Evolutionary conservation across 2,113 vertebrate species (phyloP).

Genomic region (Australoheros scitulus): DNA sequence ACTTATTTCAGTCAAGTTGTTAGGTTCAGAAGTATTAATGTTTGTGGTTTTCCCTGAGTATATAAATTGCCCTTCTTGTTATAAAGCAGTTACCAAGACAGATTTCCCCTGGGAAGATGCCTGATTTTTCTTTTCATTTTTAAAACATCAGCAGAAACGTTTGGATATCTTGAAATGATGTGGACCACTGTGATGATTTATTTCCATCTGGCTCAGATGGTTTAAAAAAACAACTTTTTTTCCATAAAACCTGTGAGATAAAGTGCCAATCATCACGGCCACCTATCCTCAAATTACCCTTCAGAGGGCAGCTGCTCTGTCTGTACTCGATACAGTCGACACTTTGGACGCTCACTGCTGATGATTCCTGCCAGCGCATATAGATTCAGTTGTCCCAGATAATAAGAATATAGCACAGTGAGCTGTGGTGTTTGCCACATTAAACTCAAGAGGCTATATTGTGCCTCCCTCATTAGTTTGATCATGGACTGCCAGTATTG

Average conservation of each 20-base stretch:
- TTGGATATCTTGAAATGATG: neutral
- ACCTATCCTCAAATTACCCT: neutral
- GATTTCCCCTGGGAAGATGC: conserved; percentile 8
- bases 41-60: neutral
- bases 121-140: neutral
- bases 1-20: neutral
- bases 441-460: conserved; percentile 15
- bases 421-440: conserved; percentile 32
- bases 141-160: neutral
- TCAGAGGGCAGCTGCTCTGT: neutral
- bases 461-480: conserved; percentile 36
- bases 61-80: neutral
- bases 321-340: neutral
- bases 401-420: conserved; percentile 6
- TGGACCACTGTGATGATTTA: neutral
- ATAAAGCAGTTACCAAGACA: neutral
- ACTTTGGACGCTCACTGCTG: neutral
- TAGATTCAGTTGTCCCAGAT: conserved; percentile 33
- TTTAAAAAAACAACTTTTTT: neutral
- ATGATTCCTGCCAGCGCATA: neutral
- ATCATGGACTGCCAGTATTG: conserved; percentile 26
- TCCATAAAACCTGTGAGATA: neutral
- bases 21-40: neutral
- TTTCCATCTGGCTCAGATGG: neutral
- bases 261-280: neutral